Evolutionary conservation across 1,140 invertebrate species (phyloP), one percentile per base, ranked within the genome.

Genomic region (Bradysia coprophila): DNA sequence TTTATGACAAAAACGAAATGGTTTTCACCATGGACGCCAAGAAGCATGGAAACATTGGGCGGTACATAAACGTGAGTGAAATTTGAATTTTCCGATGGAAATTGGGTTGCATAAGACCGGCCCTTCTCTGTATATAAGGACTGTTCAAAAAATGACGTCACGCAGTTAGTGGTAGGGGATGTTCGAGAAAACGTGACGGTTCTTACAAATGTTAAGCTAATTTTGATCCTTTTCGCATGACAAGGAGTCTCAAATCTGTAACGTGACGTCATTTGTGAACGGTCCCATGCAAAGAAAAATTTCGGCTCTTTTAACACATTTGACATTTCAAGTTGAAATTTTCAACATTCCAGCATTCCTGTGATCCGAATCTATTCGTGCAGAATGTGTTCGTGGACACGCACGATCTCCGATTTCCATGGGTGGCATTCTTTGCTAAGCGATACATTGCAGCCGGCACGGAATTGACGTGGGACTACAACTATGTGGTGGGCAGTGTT

Each of bases 401-500:
- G 1, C 92, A 97, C 63, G 93, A 97, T 59, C 71, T 94, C 2
- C 70, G 93, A 11, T 96, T 96, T 60, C 94, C 93, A 0, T 95
- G 90, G 90, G 86, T 97, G 1, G 85, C 92, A 5, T 97, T 97
- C 65, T 98, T 97, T 61, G 81, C 92, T 4, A 67, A 75, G 19
- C 76, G 75, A 41, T 81, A 83, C 53, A 90, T 98, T 39, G 65
- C 76, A 36, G 90, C 93, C 18, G 93, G 93, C 6, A 78, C 80
- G n/a, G 92, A 98, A 65, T 68, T 98, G 16, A 94, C 89, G 0
- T 98, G 94, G 94, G 93, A 98, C 64, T 98, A 98, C 57, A 91
- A 88, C 54, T 98, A 97, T 53, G 85, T 92, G 56, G 81, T 94
- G 21, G 90, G 87, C 24, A 91, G 86, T 56, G 92, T 96, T 32